Evolutionary conservation across 2,888 invertebrate genomes (phyloP).

Genomic region (Hyalella azteca): DNA sequence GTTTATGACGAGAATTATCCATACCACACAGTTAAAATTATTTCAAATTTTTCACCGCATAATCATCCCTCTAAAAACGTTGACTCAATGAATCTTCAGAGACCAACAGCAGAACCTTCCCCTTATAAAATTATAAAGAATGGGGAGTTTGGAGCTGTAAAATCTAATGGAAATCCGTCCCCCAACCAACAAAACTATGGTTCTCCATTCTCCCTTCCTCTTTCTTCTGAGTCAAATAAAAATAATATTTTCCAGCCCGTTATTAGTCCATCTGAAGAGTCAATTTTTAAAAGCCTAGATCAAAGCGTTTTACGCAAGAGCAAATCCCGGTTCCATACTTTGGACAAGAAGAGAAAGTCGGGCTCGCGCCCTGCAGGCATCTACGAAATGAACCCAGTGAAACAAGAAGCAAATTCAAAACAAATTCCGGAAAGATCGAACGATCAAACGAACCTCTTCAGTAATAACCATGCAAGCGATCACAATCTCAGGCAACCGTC

Average conservation of each 20-base stretch:
- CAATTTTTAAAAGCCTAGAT: conserved; percentile 11
- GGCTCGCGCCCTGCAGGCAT: neutral
- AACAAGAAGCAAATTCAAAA: neutral
- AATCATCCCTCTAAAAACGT: too few species aligned
- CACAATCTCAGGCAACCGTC: too few species aligned
- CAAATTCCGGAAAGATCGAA: neutral
- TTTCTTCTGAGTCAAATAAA: neutral
- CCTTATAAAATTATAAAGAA: too few species aligned
- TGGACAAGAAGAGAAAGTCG: neutral
- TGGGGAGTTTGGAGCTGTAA: too few species aligned
- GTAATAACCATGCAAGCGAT: too few species aligned
- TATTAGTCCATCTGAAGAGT: conserved; percentile 7
- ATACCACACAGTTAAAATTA: neutral
- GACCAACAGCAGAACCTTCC: too few species aligned
- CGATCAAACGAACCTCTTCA: too few species aligned
- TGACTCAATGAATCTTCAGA: too few species aligned
- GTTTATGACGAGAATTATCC: neutral
- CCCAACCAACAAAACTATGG: neutral
- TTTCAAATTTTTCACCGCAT: too few species aligned
- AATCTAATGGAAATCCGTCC: neutral
- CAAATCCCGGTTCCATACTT: neutral
- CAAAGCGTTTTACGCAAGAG: conserved; percentile 5
- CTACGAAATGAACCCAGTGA: neutral
- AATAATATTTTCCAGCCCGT: conserved; percentile 7
- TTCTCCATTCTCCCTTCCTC: neutral